Base-by-base conservation (phyloP, 2,888 invertebrate species). In the Poecilobothrus nobilitatus region DNA sequence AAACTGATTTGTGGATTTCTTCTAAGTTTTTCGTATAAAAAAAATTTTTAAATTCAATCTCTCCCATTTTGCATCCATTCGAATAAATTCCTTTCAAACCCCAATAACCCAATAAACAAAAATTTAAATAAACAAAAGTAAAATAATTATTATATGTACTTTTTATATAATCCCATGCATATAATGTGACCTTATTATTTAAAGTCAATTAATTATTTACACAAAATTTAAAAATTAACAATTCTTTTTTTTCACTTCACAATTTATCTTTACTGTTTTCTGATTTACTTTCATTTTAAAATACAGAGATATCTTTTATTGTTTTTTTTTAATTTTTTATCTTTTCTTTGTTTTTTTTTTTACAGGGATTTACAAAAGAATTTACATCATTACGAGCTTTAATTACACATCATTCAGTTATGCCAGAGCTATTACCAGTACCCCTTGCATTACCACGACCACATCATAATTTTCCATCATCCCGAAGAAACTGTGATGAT, bases 401-500 rank as follows among this genome's bases (percentile, higher is more conserved):
- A 75, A 96, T 97, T 81, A 95, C 94, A 70, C 97, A 97, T 84
- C 97, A 97, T 84, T 95, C 96, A 74, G 96, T 97, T 74, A 96
- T 97, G 96, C 94, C 94, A 65, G 97, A 97, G 84, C 86, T 97
- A 78, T 86, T 97, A 77, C 97, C 97, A 1, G 95, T 95, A 80
- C 94, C 96, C 64, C 86, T 97, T 75, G 90, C 91, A 0, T 84
- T 94, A 73, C 89, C 91, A 76, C 85, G 90, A 67, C 90, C 82
- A 33, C 74, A 74, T 67, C 73, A 73, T 61, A 68, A 72, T 65
- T 74, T 0, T 72, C 72, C 20, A 75, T 75, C 65, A 73, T 73
- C 0, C 69, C 73, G 27, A 73, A 74, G 85, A 75, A 88, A 89
- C 78, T 88, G 89, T 75, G 90, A 88, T 63, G 89, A 90, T 78